Evolutionary conservation across 1,140 invertebrate species (phyloP).

Genomic region (Andricus grossulariae): DNA sequence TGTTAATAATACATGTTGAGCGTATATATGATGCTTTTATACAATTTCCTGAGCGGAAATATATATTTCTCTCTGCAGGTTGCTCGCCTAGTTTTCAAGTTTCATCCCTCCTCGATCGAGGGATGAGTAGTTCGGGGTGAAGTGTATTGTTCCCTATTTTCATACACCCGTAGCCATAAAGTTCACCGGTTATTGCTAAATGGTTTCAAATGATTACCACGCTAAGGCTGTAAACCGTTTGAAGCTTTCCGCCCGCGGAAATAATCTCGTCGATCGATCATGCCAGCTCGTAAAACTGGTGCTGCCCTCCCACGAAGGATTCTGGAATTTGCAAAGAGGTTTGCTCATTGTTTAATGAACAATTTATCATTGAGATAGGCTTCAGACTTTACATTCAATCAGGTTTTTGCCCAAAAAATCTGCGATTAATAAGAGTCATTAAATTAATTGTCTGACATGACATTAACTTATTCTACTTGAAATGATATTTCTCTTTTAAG

Average conservation of each 20-base stretch:
- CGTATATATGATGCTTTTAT: constrained; percentile 36
- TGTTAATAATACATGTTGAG: constrained; percentile 44
- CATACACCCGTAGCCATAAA: constrained; percentile 46
- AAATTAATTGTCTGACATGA: not conserved
- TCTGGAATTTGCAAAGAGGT: constrained; percentile 38
- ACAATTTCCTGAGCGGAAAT: constrained; percentile 41
- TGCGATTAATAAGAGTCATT: no score
- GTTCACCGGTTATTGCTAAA: constrained; percentile 45
- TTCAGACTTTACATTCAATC: no score
- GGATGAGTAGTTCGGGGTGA: not conserved
- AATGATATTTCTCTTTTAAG: not conserved
- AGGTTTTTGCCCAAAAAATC: no score
- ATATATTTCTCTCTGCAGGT: constrained; percentile 32
- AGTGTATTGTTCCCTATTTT: constrained; percentile 48
- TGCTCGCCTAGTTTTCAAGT: not conserved
- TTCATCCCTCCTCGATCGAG: not conserved
- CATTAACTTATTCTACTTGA: not conserved
- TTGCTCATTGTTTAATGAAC: not conserved
- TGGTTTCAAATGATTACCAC: constrained; percentile 39
- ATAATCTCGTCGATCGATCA: constrained; percentile 57
- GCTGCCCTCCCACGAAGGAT: constrained; percentile 47
- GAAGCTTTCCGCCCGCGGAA: constrained; percentile 48
- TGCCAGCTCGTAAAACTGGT: constrained; percentile 37
- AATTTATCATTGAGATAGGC: not conserved
- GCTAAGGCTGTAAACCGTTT: constrained; percentile 54